A percentile compares a stretch with the other conserved stretches of the same genome.
These are phyloP conservation scores for Aphelocoma coerulescens DNA, from an alignment of 2,113 vertebrate genomes.

Conservation along the genomic window DNA sequence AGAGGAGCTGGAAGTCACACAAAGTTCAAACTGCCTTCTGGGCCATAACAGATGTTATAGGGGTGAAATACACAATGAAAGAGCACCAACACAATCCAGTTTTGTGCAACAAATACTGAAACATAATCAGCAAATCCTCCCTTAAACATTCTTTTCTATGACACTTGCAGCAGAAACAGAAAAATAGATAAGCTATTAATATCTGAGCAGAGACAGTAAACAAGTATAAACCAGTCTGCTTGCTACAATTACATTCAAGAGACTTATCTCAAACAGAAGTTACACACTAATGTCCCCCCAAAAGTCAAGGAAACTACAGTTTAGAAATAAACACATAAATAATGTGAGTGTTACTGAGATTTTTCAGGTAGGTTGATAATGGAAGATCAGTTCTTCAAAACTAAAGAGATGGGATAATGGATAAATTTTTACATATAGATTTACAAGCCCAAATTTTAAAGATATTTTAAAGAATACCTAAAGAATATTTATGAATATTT, in stretches of 20 bases:
- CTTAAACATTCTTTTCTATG: background rate
- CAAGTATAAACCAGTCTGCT: background rate
- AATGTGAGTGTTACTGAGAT: background rate
- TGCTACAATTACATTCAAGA: background rate
- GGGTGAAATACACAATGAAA: background rate
- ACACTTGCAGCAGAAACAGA: background rate
- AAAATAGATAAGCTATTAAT: background rate
- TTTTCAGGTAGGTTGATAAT: background rate
- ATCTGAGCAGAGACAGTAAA: background rate
- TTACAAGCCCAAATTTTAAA: background rate
- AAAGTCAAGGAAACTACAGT: background rate
- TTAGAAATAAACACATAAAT: background rate
- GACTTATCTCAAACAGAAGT: background rate
- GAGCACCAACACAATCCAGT: background rate
- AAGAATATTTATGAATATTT: background rate
- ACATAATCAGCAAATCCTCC: background rate
- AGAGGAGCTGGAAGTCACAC: slow-evolving; percentile 7
- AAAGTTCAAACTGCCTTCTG: slow-evolving; percentile 37
- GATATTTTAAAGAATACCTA: background rate
- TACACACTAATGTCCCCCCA: background rate
- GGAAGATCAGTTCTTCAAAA: background rate
- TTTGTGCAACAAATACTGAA: background rate
- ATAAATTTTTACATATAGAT: background rate
- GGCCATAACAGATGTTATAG: background rate
- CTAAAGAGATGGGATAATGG: background rate